A percentile compares a stretch with the other conserved stretches of the same genome.
These are phyloP conservation scores for Dermatophagoides farinae DNA, from an alignment of 1,140 invertebrate species.

Conservation along the genomic window DNA sequence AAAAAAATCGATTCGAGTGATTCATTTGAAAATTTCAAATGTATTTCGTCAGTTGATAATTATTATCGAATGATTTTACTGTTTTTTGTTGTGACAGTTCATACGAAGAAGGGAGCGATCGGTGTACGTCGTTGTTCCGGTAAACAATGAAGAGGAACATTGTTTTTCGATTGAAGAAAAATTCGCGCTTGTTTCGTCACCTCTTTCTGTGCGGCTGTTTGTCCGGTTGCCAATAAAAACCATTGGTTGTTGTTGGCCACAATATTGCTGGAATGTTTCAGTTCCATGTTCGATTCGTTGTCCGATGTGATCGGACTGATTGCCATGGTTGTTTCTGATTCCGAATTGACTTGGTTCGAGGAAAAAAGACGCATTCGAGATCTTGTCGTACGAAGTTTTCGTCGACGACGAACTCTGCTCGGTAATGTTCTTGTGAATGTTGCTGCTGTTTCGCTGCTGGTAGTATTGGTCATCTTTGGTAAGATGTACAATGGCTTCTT, in stretches of 20 bases:
- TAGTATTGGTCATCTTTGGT: not conserved
- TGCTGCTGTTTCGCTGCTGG: not conserved
- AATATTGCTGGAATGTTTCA: not conserved
- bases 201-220: not conserved
- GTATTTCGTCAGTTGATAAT: too few relatives aligned
- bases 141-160: too few relatives aligned
- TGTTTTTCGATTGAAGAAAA: not conserved
- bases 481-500: not conserved
- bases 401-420: not conserved
- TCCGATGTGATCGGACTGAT: not conserved
- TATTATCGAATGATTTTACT: too few relatives aligned
- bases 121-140: not conserved
- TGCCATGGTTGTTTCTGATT: not conserved
- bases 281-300: not conserved
- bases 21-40: too few relatives aligned
- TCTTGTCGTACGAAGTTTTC: not conserved
- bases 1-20: too few relatives aligned
- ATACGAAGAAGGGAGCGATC: slow-evolving; percentile 5
- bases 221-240: not conserved
- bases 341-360: not conserved
- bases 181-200: not conserved
- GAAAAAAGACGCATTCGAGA: slow-evolving; percentile 6
- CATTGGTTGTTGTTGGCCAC: not conserved
- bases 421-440: not conserved
- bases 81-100: not conserved